Evolutionary conservation across 2,113 vertebrate species (phyloP).

Genomic region (Hypanus sabinus): DNA sequence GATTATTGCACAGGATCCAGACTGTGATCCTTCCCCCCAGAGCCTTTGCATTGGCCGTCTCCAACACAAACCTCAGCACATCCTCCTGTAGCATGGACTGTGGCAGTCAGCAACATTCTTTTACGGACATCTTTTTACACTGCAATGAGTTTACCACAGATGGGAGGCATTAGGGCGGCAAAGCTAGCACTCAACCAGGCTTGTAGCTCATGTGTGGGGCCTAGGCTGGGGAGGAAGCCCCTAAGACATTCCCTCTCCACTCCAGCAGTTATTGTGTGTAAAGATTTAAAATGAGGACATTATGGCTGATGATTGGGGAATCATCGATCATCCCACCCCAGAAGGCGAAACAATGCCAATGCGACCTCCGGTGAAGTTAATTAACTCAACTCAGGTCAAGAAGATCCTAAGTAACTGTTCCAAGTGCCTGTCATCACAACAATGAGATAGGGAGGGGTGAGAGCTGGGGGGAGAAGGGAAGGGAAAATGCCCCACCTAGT

Average conservation of each 20-base stretch:
- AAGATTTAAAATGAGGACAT: neutral
- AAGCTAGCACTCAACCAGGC: neutral
- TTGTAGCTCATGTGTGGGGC: neutral
- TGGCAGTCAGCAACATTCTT: no score
- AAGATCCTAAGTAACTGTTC: neutral
- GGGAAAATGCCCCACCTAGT: neutral
- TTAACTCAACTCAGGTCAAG: neutral
- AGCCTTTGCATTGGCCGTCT: no score
- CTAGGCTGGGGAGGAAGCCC: neutral
- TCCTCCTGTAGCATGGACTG: no score
- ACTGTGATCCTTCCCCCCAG: no score
- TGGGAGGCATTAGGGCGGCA: neutral
- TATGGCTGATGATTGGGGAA: neutral
- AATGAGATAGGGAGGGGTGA: no score
- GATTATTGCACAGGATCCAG: no score
- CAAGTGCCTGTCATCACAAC: no score
- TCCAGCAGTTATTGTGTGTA: neutral
- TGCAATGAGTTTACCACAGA: no score
- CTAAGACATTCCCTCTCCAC: neutral
- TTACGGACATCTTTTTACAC: no score
- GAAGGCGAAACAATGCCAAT: neutral
- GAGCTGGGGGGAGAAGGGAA: neutral
- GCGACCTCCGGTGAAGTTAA: neutral
- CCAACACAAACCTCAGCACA: no score
- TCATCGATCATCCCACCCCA: neutral